phyloP scores from a whole-genome alignment of 2,888 invertebrate species.

The Caenorhabditis macrosperma region DNA sequence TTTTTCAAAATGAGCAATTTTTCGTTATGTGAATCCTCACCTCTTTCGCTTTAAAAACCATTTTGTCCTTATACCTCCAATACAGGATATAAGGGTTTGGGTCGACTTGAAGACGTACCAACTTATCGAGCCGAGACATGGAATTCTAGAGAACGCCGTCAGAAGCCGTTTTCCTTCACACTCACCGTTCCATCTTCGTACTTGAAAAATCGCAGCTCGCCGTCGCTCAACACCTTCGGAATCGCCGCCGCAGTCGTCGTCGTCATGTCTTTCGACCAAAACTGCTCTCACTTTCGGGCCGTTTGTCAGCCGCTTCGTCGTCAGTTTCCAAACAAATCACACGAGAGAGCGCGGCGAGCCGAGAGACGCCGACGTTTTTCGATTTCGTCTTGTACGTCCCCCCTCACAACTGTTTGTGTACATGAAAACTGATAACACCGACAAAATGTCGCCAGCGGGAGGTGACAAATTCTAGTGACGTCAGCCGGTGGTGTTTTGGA shows the following conservation, averaged over 20 bases:
- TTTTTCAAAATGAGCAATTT: no score
- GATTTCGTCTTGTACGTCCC: background rate
- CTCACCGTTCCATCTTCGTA: slow-evolving; percentile 46
- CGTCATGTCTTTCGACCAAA: background rate
- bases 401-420: background rate
- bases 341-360: background rate
- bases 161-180: no score
- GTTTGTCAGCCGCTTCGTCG: background rate
- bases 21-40: background rate
- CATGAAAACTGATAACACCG: background rate
- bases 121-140: slow-evolving; percentile 20
- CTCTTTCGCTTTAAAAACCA: slow-evolving; percentile 54
- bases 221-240: slow-evolving; percentile 22
- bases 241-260: background rate
- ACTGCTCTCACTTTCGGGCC: background rate
- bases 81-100: slow-evolving; percentile 70
- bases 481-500: no score
- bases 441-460: background rate
- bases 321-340: slow-evolving; percentile 9
- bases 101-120: slow-evolving; percentile 63
- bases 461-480: background rate
- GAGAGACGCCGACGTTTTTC: background rate
- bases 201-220: slow-evolving; percentile 43
- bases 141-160: slow-evolving; percentile 37
- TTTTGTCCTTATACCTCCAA: slow-evolving; percentile 63